Conservation (phyloP, 2,113 vertebrate genomes). For the Hemichromis elongatus region DNA sequence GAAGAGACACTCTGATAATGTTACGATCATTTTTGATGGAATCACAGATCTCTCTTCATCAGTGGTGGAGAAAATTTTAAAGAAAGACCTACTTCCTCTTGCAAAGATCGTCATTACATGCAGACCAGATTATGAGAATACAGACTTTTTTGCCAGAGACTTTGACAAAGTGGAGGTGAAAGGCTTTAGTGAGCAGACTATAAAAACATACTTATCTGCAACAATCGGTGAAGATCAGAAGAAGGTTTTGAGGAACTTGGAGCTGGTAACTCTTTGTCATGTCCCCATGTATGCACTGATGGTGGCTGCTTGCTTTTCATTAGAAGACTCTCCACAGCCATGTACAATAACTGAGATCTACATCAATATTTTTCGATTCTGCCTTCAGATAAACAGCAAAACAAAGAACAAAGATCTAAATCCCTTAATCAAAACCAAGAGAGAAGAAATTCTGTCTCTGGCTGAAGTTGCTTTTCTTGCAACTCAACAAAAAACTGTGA, state of each 20-base stretch:
- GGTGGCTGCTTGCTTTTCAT: slow-evolving; percentile 6
- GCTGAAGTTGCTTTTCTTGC: slow-evolving; percentile 10
- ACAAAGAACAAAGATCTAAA: neutral
- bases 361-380: neutral
- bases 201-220: neutral
- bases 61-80: neutral
- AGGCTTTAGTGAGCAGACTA: neutral
- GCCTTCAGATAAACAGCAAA: neutral
- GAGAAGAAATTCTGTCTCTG: neutral
- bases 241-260: neutral
- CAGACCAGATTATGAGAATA: neutral
- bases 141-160: neutral
- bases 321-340: neutral
- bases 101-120: neutral
- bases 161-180: neutral
- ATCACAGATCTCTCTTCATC: rapidly evolving
- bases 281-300: slow-evolving; percentile 33
- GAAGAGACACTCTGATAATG: neutral
- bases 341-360: neutral
- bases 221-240: neutral
- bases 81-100: neutral
- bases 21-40: neutral
- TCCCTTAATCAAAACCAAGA: rapidly evolving
- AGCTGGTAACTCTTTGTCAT: slow-evolving; percentile 22
- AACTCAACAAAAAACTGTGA: neutral